Conservation (phyloP, 1,140 invertebrate species). For the Eciton burchellii region DNA sequence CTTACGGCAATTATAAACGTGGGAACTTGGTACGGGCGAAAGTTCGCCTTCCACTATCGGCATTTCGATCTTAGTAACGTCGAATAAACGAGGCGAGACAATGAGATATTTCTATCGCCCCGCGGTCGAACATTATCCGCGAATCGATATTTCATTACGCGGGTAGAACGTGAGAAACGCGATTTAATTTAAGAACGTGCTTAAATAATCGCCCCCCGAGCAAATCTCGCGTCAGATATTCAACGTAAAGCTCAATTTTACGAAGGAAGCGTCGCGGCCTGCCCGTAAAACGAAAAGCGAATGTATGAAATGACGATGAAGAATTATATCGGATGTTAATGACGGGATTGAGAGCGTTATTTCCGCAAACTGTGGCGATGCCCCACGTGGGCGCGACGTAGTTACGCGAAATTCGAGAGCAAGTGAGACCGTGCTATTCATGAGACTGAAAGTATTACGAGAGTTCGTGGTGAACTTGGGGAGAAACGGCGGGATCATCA, state of each 20-base stretch:
- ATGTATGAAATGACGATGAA: constrained; percentile 42
- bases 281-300: constrained; percentile 48
- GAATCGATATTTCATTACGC: neutral
- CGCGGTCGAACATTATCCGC: neutral
- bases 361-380: constrained; percentile 6
- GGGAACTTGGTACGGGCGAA: constrained; percentile 38
- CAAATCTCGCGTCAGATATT: constrained; percentile 47
- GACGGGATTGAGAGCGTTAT: constrained; percentile 28
- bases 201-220: neutral
- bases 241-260: constrained; percentile 40
- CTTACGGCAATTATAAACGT: constrained; percentile 60
- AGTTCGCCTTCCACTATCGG: constrained; percentile 45
- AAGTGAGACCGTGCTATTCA: constrained; percentile 34
- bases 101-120: constrained; percentile 32
- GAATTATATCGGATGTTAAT: constrained; percentile 13
- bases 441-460: constrained; percentile 34
- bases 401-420: constrained; percentile 31
- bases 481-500: constrained; percentile 50
- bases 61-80: constrained; percentile 25
- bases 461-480: constrained; percentile 18
- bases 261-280: constrained; percentile 29
- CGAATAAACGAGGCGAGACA: constrained; percentile 4
- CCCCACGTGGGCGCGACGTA: constrained; percentile 20
- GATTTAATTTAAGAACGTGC: neutral
- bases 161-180: neutral